Evolutionary conservation across 2,888 invertebrate genomes (phyloP).

Genomic region (Lumbricus terrestris): DNA sequence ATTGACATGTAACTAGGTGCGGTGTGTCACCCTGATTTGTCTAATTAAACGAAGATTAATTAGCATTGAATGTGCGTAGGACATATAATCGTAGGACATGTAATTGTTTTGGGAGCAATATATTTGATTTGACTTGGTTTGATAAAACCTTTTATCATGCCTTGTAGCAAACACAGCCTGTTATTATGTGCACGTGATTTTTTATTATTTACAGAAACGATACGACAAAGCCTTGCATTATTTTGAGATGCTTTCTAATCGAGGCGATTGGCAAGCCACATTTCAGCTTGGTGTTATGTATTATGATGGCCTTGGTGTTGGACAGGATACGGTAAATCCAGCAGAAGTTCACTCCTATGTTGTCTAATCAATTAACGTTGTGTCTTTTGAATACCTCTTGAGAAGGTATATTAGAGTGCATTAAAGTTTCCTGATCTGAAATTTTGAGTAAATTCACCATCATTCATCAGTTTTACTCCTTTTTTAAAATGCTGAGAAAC

Average conservation of each 20-base stretch:
- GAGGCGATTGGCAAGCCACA: slow-evolving; percentile 54
- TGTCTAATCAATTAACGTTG: not conserved
- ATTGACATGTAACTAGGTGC: too few relatives aligned
- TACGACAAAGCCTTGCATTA: slow-evolving; percentile 52
- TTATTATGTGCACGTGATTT: not conserved
- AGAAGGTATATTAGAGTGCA: too few relatives aligned
- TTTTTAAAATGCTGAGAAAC: too few relatives aligned
- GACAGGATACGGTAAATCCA: slow-evolving; percentile 46
- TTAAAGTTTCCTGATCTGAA: not conserved
- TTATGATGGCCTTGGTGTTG: slow-evolving; percentile 56
- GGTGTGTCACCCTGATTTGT: too few relatives aligned
- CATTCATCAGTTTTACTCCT: too few relatives aligned
- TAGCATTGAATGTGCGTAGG: too few relatives aligned
- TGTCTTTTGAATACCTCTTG: not conserved
- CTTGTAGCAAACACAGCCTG: not conserved
- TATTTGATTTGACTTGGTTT: too few relatives aligned
- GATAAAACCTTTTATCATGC: not conserved
- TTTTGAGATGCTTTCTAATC: slow-evolving; percentile 50
- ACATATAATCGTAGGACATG: too few relatives aligned
- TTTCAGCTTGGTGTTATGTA: slow-evolving; percentile 56
- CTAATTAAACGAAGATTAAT: too few relatives aligned
- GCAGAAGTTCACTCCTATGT: not conserved
- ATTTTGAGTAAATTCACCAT: not conserved
- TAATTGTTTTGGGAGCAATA: too few relatives aligned
- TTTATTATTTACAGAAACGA: slow-evolving; percentile 43